phyloP scores from a whole-genome alignment of 2,113 vertebrate genomes.

The Syngnathus typhle region DNA sequence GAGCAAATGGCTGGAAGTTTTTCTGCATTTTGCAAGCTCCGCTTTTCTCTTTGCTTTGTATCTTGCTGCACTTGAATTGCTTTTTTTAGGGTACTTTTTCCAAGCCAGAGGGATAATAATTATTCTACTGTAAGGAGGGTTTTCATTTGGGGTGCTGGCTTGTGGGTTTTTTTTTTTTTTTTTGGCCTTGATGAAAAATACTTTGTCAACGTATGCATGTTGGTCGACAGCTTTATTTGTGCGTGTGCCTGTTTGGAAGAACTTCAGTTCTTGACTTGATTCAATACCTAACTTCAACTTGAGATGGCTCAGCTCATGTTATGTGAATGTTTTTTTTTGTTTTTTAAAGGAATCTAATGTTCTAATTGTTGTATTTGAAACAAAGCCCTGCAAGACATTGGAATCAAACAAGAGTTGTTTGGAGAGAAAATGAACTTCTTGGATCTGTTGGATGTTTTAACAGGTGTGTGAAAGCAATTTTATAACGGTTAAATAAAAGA shows the following conservation, averaged over 20 bases:
- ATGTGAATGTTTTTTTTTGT: neutral
- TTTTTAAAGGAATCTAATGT: neutral
- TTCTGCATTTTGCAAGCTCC: neutral
- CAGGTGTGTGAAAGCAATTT: slow-evolving; percentile 57
- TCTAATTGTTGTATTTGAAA: neutral
- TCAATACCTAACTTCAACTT: neutral
- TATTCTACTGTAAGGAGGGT: neutral
- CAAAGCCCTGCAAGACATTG: neutral
- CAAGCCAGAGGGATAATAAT: neutral
- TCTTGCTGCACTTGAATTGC: neutral
- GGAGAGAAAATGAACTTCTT: neutral
- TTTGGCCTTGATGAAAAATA: neutral
- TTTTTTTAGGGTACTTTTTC: neutral
- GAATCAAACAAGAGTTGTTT: neutral
- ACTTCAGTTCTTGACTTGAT: neutral
- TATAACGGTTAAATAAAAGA: slow-evolving; percentile 44
- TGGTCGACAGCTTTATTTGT: neutral
- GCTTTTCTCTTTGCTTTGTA: slow-evolving; percentile 1
- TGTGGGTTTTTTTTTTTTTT: neutral
- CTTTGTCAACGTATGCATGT: neutral
- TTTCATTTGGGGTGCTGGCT: neutral
- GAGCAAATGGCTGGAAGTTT: neutral
- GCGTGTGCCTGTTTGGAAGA: neutral
- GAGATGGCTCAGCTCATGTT: neutral
- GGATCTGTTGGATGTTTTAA: slow-evolving; percentile 6